Evolutionary conservation across 2,113 vertebrate genomes (phyloP), one percentile per base, ranked within the genome.

Genomic region (Chamaea fasciata): DNA sequence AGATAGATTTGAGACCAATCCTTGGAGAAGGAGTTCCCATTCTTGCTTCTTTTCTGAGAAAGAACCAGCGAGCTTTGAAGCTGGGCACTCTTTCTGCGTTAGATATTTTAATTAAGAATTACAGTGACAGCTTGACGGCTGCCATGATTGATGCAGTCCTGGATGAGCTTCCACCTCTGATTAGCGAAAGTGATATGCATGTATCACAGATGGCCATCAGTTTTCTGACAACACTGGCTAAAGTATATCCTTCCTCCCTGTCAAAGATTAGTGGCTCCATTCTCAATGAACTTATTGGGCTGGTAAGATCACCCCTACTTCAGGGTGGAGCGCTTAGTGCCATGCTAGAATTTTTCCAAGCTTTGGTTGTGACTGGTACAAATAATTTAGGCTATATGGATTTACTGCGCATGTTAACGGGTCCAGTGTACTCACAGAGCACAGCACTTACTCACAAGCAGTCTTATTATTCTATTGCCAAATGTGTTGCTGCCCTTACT

Each of bases 131-230:
- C 88, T 98, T 99, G 96, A 99, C 99, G 37, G 98, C 98, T 35
- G 98, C 99, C 94, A 99, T 99, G 99, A 99, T 99, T 96, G 99
- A 99, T 63, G 99, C 99, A 19, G 99, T 99, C 68, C 97, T 99
- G 88, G 99, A 99, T 44, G 99, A 99, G 98, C 99, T 99, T 92
- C 99, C 99, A 9, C 99, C 99, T 44, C 99, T 99, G 70, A 99
- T 99, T 98, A 99, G 99, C 1, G 99, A 99, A 97, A 99, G 99
- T 77, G 99, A 99, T 97, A 99, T 99, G 99, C 99, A 99, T 53
- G 99, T 99, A 75, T 99, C 99, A 4, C 99, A 99, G 97, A 99
- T 99, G 99, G 99, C 99, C 76, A 99, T 99, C 97, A 99, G 99
- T 97, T 99, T 99, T 96, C 98, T 99, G 89, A 99, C 99, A 92